Evolutionary conservation across 2,113 vertebrate genomes (phyloP), one percentile per base, ranked within the genome.

Genomic region (Enhydra lutris): DNA sequence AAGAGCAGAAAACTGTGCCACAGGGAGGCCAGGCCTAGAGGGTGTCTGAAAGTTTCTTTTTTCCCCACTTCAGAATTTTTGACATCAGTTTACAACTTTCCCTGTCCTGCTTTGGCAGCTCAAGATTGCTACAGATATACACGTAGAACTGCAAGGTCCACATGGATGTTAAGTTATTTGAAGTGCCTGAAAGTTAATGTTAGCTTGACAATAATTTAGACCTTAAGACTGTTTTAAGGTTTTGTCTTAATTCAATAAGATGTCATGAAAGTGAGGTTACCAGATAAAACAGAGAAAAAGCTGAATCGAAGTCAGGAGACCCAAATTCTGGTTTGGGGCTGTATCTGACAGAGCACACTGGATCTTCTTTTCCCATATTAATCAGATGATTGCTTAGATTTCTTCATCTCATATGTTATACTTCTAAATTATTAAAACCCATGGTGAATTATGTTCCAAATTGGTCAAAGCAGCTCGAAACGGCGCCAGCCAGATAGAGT

Each of bases 401-500:
- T 55, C 71, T 88, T 88, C 91, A 59, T 55, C 50, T 71, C 76
- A 81, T 85, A 90, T 26, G 80, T 8, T 39, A 42, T 89, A 61
- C 71, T 91, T 91, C 61, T 91, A 89, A 94, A 85, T 90, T 94
- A 71, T 81, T 89, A 93, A 97, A 97, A 42, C 65, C 24, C 34
- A 63, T 63, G 87, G 42, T 95, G 87, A 96, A 93, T 95, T 89
- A 61, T 96, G 55, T 97, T 94, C 93, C 92, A 92, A 97, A 63
- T 34, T 97, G 96, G 55, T 82, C 74, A 97, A 78, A 94, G 80
- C 50, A 95, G 88, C 91, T 97, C 76, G 82, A 85, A 90, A 90
- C 55, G 50, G 86, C 24, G 1, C 92, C 94, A 92, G 76, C 21
- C 84, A 61, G 85, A 81, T 84, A 86, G 61, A 96, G 50, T 96